Conservation (phyloP, 1,140 invertebrate genomes). For the Heliconius himera region DNA sequence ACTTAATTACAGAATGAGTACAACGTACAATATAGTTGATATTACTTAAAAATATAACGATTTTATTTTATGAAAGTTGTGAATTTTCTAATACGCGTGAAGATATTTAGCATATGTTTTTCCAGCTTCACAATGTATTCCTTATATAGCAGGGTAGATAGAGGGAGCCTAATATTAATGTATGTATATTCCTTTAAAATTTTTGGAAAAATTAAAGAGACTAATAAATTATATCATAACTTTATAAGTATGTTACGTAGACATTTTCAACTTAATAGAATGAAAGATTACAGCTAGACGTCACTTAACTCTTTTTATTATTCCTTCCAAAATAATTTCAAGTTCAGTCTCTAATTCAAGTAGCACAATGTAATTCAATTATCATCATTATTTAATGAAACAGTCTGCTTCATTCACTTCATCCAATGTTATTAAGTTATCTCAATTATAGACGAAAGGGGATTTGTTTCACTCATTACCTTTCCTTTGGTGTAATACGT, state of each 20-base stretch:
- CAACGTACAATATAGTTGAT: too few species aligned
- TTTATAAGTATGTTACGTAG: too few species aligned
- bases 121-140: not conserved
- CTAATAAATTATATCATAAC: too few species aligned
- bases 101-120: too few species aligned
- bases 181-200: too few species aligned
- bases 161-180: too few species aligned
- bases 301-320: not conserved
- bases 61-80: too few species aligned
- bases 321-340: not conserved
- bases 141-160: too few species aligned
- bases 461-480: conserved; percentile 25
- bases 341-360: not conserved
- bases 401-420: conserved; percentile 2
- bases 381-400: conserved; percentile 15
- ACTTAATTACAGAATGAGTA: too few species aligned
- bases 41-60: too few species aligned
- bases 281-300: not conserved
- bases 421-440: conserved; percentile 17
- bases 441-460: conserved; percentile 25
- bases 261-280: not conserved
- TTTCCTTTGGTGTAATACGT: conserved; percentile 17
- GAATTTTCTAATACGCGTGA: too few species aligned
- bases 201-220: too few species aligned
- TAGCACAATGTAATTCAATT: conserved; percentile 19